Evolutionary conservation across 1,140 invertebrate genomes (phyloP), one percentile per base, ranked within the genome.

Genomic region (Kradibia gibbosae): DNA sequence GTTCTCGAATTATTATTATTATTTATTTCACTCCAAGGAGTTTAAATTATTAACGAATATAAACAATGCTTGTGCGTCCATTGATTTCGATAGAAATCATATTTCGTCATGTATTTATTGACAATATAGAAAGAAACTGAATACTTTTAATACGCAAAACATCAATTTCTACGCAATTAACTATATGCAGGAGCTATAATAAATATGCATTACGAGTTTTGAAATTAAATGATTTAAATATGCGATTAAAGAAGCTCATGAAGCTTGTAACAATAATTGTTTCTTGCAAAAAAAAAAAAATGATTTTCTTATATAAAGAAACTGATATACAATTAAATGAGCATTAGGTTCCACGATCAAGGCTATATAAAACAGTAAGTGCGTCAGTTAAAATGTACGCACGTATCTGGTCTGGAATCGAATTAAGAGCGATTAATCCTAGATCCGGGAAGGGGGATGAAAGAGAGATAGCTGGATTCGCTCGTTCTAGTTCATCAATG

Each of bases 371-470:
- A 60, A 25, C 15, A 34, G 45, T 50, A 72, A 72, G 67, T 71
- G 42, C 34, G 67, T 72, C 62, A 25, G 62, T 78, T 78, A 53
- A 78, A 78, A 79, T 42, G n/a, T n/a, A 45, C 50, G 78, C 65
- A 22, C 17, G 25, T 15, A 31, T 20, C 55, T 25, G 53, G 34
- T 25, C 31, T 25, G 31, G 25, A 78, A 78, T 78, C 62, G 77
- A 78, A 78, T 78, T 70, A 71, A 80, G 55, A 73, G 70, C 53
- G n/a, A 73, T 79, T 80, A 80, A 80, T 80, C 28, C 28, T 45
- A 10, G 0, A 17, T 31, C 28, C 42, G 75, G 25, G 55, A 45
- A 48, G 72, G 25, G 72, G 39, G 34, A 74, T n/a, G 20, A 55
- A 36, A 50, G 36, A 62, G 74, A 62, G 74, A 53, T 28, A 36